phyloP scores from a whole-genome alignment of 1,140 invertebrate species.

The Ylistrum balloti region DNA sequence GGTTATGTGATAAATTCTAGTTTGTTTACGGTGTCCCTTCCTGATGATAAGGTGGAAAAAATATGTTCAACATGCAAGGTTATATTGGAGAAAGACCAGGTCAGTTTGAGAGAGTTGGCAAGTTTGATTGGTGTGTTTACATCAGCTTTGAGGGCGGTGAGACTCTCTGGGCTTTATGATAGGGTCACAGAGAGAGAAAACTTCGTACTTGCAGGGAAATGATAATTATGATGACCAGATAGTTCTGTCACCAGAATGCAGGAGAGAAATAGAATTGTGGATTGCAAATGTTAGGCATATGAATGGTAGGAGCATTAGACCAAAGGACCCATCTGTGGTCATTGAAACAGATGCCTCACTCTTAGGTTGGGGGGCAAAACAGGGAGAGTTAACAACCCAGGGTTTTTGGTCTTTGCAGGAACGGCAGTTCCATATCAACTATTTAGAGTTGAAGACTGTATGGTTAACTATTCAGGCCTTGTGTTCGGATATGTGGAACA shows the following conservation, averaged over 20 bases:
- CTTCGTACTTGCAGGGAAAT: too few species aligned
- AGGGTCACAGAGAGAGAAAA: not conserved
- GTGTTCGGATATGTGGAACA: not conserved
- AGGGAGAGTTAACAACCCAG: not conserved
- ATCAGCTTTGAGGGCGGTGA: not conserved
- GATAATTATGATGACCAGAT: not conserved
- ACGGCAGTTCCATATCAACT: slow-evolving; percentile 45
- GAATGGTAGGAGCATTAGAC: not conserved
- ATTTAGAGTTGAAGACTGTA: slow-evolving; percentile 42
- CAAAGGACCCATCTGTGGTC: not conserved
- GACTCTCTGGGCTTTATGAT: not conserved
- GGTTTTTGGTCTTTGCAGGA: slow-evolving; percentile 43
- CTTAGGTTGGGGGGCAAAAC: slow-evolving; percentile 49
- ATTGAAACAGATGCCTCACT: slow-evolving; percentile 51
- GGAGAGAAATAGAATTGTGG: not conserved
- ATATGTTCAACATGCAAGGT: not conserved
- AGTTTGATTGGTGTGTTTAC: not conserved
- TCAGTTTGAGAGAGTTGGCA: not conserved
- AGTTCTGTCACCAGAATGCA: too few species aligned
- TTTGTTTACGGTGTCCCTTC: not conserved
- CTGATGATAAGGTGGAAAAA: not conserved
- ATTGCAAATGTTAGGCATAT: not conserved
- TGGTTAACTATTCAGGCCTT: slow-evolving; percentile 11
- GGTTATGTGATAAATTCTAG: not conserved
- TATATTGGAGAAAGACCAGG: not conserved